These are phyloP conservation scores for Gouania willdenowi DNA, from an alignment of 2,797 vertebrate genomes.

Conservation along the genomic window DNA sequence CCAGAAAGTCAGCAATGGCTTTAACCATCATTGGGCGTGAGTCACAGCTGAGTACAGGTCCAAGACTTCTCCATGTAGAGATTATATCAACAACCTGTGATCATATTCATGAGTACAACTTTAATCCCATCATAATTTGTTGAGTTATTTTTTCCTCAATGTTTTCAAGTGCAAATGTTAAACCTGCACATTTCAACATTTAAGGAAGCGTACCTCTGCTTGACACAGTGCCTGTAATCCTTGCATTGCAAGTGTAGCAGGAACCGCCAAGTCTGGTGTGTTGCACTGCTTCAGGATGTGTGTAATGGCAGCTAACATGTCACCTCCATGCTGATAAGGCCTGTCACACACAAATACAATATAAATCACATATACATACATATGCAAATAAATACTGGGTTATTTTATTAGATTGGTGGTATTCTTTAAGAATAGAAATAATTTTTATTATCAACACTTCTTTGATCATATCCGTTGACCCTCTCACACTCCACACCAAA, in stretches of 20 bases:
- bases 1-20: conserved; percentile 82
- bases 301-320: conserved; percentile 90
- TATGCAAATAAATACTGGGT: no score
- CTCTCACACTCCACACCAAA: no score
- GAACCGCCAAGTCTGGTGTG: conserved; percentile 84
- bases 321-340: conserved; percentile 93
- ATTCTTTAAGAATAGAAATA: no score
- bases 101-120: neutral
- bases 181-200: no score
- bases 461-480: no score
- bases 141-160: no score
- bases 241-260: conserved; percentile 84
- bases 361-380: neutral
- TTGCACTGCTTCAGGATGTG: conserved; percentile 83
- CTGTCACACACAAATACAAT: conserved; percentile 59
- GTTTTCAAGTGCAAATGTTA: no score
- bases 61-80: conserved; percentile 87
- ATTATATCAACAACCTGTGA: conserved; percentile 89
- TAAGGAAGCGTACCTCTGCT: conserved; percentile 87
- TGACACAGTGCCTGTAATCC: conserved; percentile 89
- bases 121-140: no score
- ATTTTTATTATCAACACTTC: no score
- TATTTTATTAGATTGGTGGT: no score
- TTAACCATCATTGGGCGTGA: conserved; percentile 83
- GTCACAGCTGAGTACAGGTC: conserved; percentile 83